These are phyloP conservation scores for Catharus fuscescens DNA, from an alignment of 2,113 vertebrate species.

Conservation along the genomic window DNA sequence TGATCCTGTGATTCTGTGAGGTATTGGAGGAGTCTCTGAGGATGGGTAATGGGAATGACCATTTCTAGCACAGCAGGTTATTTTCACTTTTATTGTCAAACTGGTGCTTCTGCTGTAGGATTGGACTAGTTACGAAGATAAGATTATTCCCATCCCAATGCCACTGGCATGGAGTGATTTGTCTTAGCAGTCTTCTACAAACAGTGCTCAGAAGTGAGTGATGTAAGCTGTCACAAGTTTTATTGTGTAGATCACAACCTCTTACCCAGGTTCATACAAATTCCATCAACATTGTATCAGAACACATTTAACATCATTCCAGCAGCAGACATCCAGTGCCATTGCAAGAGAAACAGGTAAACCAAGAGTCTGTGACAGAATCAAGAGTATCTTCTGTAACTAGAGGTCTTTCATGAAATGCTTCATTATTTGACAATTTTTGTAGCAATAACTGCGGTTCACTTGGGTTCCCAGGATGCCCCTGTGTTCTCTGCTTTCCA, in stretches of 20 bases:
- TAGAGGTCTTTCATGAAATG: not conserved
- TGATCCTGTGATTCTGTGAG: not conserved
- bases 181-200: not conserved
- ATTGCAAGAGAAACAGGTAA: not conserved
- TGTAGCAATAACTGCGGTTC: not conserved
- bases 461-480: not conserved
- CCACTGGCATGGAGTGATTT: not conserved
- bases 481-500: not conserved
- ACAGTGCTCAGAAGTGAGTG: not conserved
- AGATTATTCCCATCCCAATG: not conserved
- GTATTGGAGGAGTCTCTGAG: not conserved
- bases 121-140: not conserved
- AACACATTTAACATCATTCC: not conserved
- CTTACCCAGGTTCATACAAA: not conserved
- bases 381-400: not conserved
- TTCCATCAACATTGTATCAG: not conserved
- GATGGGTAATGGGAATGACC: not conserved
- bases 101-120: not conserved
- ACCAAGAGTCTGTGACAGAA: not conserved
- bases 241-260: not conserved
- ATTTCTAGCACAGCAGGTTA: not conserved
- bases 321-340: not conserved
- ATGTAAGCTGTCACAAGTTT: not conserved
- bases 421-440: not conserved
- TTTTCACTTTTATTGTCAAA: not conserved